phyloP scores from a whole-genome alignment of 2,113 vertebrate genomes.

The Semicossyphus pulcher region DNA sequence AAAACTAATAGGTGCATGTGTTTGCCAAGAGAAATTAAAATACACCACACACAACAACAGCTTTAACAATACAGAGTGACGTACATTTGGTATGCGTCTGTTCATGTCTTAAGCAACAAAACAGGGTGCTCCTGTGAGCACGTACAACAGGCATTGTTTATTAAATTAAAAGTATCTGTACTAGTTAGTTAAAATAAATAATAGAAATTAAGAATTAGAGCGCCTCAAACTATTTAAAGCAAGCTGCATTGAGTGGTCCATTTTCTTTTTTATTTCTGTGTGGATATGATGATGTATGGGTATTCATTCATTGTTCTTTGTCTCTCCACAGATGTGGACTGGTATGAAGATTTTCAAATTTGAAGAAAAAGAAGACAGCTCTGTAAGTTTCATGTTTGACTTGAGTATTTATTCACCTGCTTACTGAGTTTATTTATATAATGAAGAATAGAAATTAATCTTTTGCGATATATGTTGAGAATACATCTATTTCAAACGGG shows the following conservation, averaged over 20 bases:
- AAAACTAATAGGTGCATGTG: neutral
- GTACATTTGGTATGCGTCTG: neutral
- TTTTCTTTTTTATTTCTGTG: conserved; percentile 7
- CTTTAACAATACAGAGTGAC: neutral
- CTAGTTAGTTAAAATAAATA: no score
- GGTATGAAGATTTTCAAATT: conserved; percentile 7
- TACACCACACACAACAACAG: neutral
- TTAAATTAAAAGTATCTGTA: no score
- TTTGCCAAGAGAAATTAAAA: neutral
- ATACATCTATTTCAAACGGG: neutral
- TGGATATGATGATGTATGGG: neutral
- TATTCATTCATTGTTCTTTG: conserved; percentile 29
- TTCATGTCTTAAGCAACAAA: neutral
- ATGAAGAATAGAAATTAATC: neutral
- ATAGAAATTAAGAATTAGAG: no score
- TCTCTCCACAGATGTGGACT: conserved; percentile 49
- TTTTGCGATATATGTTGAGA: neutral
- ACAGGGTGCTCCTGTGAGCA: neutral
- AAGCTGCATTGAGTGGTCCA: no score
- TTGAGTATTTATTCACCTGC: neutral
- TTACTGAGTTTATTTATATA: neutral
- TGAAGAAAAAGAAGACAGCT: conserved; percentile 75
- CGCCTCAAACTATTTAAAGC: no score
- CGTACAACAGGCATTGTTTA: no score
- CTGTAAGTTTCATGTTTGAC: conserved; percentile 74